A percentile compares a stretch with the other conserved stretches of the same genome.
These are phyloP conservation scores for Tyrannus savana DNA, from an alignment of 2,113 vertebrate genomes.

Conservation along the genomic window DNA sequence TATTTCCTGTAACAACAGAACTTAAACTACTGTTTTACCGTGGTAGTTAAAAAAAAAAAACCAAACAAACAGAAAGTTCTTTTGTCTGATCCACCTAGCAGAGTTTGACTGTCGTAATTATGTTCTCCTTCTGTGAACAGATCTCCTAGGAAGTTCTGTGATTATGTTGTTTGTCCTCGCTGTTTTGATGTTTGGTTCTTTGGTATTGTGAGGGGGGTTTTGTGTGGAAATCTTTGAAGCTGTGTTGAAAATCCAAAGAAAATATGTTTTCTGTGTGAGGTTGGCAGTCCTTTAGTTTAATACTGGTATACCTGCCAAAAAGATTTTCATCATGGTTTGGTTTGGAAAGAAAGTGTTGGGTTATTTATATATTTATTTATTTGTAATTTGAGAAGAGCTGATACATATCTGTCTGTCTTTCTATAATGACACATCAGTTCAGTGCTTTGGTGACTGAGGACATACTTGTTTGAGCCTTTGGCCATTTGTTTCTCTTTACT, in stretches of 20 bases:
- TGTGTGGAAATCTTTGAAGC: not conserved
- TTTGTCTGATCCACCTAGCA: not conserved
- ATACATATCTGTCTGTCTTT: not conserved
- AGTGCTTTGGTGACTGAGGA: not conserved
- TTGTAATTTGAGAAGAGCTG: not conserved
- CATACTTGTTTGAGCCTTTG: not conserved
- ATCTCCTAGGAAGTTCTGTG: not conserved
- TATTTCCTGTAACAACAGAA: not conserved
- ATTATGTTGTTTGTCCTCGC: not conserved
- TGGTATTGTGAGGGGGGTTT: not conserved
- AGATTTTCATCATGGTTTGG: not conserved
- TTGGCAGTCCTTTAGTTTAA: not conserved
- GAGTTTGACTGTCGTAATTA: not conserved
- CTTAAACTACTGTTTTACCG: not conserved
- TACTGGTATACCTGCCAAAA: not conserved
- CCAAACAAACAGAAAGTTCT: not conserved
- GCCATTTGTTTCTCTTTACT: not conserved
- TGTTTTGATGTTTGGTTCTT: not conserved
- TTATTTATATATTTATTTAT: not conserved
- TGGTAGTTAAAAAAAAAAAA: not conserved
- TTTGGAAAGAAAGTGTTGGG: not conserved
- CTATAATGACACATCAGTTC: not conserved
- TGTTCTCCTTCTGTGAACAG: not conserved
- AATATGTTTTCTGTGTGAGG: not conserved
- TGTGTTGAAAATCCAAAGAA: not conserved